These are phyloP conservation scores for Pseudocheirus occidentalis DNA, from an alignment of 2,797 vertebrate genomes.

Conservation along the genomic window DNA sequence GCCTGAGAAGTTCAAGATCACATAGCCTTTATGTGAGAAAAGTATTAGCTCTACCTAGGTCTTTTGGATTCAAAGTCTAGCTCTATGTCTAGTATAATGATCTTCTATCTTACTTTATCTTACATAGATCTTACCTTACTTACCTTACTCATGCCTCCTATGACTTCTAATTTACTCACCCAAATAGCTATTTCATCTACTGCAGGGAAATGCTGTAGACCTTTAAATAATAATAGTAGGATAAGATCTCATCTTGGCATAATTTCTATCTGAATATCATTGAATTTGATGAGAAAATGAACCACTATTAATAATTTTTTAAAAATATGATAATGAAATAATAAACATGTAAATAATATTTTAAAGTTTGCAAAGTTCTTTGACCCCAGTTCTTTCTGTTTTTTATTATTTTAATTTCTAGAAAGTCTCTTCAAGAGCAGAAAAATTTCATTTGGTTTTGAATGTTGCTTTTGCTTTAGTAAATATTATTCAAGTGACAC, in stretches of 20 bases:
- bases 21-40: background rate
- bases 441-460: background rate
- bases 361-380: background rate
- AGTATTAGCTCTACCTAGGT: background rate
- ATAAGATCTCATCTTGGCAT: background rate
- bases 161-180: background rate
- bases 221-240: background rate
- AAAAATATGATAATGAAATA: background rate
- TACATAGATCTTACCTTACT: background rate
- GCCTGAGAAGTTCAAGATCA: background rate
- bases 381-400: background rate
- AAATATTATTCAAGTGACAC: background rate
- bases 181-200: background rate
- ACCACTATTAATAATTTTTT: background rate
- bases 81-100: background rate
- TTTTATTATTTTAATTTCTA: background rate
- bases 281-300: background rate
- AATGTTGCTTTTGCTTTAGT: background rate
- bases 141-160: background rate
- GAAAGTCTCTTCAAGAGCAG: background rate
- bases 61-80: background rate
- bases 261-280: background rate
- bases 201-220: background rate
- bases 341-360: background rate
- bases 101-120: background rate